Evolutionary conservation across 2,888 invertebrate genomes (phyloP), one percentile per base, ranked within the genome.

Genomic region (Macrophya alboannulata): DNA sequence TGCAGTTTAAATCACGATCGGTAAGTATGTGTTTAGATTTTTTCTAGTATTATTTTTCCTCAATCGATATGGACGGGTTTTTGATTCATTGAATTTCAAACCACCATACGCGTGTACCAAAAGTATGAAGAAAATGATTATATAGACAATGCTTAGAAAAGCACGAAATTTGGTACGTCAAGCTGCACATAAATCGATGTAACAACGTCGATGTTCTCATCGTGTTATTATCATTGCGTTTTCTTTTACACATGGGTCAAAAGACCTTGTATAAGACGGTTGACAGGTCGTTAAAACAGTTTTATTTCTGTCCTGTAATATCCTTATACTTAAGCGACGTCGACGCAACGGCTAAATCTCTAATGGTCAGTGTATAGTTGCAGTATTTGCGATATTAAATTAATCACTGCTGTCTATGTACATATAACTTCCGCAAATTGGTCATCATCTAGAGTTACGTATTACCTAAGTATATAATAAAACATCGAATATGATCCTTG

Each of bases 301-400:
- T 55, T 79, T 79, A 79, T 79, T 79, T 59, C n/a, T 40, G 55
- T 59, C 79, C n/a, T 31, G 40, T 71, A 12, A 79, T 79, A 40
- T 79, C 79, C n/a, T 79, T 37, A n/a, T n/a, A 59, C 31, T 55
- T 37, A 40, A 79, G 15, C 17, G 8, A 51, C 31, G 31, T 21
- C n/a, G 4, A 40, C 71, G 40, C n/a, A 71, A 10, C 6, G 55
- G n/a, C 8, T 55, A 17, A 55, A 55, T n/a, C n/a, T 55, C 55
- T 55, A n/a, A 55, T 55, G 8, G n/a, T 55, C 55, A 55, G n/a
- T n/a, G 55, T 55, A 55, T 55, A 55, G 55, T n/a, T 55, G 55
- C 55, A 55, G n/a, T 55, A 6, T 55, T 55, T n/a, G 55, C 17
- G 55, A 55, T 8, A 55, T 55, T 55, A 55, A 55, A 55, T 55